phyloP scores from a whole-genome alignment of 92 coral and sea anemone species.

The Micromussa lordhowensis region DNA sequence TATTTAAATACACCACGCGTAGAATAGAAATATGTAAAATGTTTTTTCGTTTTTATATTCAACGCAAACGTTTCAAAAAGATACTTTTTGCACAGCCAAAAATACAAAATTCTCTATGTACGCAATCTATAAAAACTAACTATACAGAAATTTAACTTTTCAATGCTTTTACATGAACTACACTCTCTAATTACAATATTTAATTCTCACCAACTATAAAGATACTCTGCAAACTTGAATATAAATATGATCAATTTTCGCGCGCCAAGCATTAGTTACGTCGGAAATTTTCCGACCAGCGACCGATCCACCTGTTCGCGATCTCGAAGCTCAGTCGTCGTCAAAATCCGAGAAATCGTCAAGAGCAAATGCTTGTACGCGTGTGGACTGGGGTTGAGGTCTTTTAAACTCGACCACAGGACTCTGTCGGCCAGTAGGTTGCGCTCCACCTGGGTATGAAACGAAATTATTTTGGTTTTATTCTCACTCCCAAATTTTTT shows the following conservation, averaged over 20 bases:
- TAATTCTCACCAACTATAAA: not conserved
- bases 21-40: not conserved
- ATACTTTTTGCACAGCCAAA: not conserved
- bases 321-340: conserved; percentile 37
- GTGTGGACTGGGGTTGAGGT: conserved; percentile 63
- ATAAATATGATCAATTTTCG: not conserved
- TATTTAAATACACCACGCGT: not conserved
- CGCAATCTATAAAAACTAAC: not conserved
- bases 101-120: not conserved
- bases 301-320: not conserved
- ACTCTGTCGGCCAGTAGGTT: conserved; percentile 32
- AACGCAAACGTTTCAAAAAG: not conserved
- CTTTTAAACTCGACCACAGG: conserved; percentile 31
- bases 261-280: not conserved
- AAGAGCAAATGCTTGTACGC: conserved; percentile 58
- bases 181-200: not conserved
- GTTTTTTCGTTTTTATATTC: not conserved
- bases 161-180: not conserved
- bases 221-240: not conserved
- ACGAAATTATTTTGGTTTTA: no score
- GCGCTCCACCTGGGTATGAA: not conserved
- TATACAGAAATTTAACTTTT: not conserved
- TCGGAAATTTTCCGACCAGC: not conserved
- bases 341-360: conserved; percentile 74
- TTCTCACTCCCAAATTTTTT: no score